Conservation (phyloP, 2,797 vertebrate genomes). For the Anguilla pacifica region DNA sequence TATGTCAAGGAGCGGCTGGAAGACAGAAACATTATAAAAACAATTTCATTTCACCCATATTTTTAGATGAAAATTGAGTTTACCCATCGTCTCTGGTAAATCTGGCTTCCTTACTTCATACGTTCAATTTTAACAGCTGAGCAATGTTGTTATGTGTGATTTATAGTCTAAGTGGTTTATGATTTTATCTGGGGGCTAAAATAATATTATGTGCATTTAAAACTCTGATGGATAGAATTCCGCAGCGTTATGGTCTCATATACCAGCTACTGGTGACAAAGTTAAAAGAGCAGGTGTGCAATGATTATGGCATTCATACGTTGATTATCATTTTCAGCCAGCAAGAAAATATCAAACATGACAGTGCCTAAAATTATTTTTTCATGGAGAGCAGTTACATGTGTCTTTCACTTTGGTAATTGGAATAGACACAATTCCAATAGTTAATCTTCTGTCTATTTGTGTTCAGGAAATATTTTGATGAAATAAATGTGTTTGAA, state of each 20-base stretch:
- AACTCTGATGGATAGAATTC: too few relatives aligned
- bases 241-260: neutral
- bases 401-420: neutral
- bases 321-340: neutral
- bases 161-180: neutral
- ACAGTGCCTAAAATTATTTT: neutral
- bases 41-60: neutral
- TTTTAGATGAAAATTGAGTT: neutral
- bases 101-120: neutral
- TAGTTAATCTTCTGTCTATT: too few relatives aligned
- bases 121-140: neutral
- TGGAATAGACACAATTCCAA: neutral
- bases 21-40: slow-evolving; percentile 42
- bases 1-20: slow-evolving; percentile 94
- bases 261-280: neutral
- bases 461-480: too few relatives aligned
- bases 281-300: neutral
- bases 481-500: too few relatives aligned
- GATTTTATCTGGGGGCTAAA: too few relatives aligned
- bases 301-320: neutral
- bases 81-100: neutral
- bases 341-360: neutral
- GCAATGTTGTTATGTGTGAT: neutral
- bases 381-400: neutral
- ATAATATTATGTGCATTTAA: too few relatives aligned